Evolutionary conservation across 2,113 vertebrate genomes (phyloP).

Genomic region (Dolichallabes microphthalmus): DNA sequence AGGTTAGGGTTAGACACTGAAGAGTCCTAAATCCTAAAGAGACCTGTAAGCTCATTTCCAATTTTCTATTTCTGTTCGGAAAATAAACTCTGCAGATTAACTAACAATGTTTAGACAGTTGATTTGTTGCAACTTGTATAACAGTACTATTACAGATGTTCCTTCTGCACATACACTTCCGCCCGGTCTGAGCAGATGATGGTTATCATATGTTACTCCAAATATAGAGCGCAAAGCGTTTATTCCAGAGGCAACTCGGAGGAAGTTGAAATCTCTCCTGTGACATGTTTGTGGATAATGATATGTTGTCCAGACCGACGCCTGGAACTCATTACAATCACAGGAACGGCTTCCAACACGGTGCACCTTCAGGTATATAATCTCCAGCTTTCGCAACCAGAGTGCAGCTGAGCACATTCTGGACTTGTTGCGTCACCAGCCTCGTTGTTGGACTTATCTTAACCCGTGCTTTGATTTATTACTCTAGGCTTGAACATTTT

Average conservation of each 20-base stretch:
- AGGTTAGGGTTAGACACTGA: neutral
- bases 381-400: neutral
- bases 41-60: neutral
- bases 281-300: constrained; percentile 6
- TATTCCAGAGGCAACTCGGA: neutral
- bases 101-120: neutral
- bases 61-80: neutral
- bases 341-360: neutral
- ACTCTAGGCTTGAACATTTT: too few species aligned
- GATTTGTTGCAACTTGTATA: neutral
- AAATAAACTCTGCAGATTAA: neutral
- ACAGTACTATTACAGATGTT: neutral
- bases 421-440: neutral
- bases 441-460: neutral
- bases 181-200: neutral
- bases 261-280: neutral
- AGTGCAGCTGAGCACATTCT: neutral
- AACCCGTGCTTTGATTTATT: neutral
- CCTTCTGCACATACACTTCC: neutral
- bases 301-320: neutral
- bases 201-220: neutral
- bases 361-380: neutral
- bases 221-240: neutral
- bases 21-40: neutral
- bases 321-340: neutral